These are phyloP conservation scores for Cottoperca gobio DNA, from an alignment of 2,797 vertebrate genomes.

Conservation along the genomic window DNA sequence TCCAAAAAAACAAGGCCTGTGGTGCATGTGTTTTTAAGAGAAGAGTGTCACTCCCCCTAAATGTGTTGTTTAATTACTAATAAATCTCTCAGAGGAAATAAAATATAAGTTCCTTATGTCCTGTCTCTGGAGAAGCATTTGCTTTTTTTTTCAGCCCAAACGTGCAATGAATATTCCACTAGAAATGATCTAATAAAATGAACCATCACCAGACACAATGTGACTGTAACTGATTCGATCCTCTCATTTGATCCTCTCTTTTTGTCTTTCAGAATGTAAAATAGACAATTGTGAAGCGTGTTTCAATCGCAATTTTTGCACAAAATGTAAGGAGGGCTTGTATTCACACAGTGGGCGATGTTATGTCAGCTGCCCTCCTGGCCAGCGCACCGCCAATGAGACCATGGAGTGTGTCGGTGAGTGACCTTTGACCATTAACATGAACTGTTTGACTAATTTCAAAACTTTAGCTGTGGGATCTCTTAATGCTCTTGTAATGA, in stretches of 20 bases:
- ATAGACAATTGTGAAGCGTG: constrained; percentile 98
- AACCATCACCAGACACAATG: constrained; percentile 18
- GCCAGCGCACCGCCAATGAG: constrained; percentile 88
- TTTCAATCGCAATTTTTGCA: constrained; percentile 99
- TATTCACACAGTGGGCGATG: constrained; percentile 97
- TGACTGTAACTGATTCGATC: constrained; percentile 30
- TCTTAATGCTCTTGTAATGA: not conserved
- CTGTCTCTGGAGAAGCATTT: constrained; percentile 34
- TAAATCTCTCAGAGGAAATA: constrained; percentile 68
- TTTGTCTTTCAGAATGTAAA: constrained; percentile 93
- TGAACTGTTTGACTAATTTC: not conserved
- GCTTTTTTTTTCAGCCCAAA: constrained; percentile 19
- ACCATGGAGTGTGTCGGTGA: constrained; percentile 97
- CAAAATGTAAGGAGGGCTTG: constrained; percentile 97
- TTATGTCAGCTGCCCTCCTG: constrained; percentile 91
- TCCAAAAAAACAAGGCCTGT: constrained; percentile 51
- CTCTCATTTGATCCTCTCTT: constrained; percentile 51
- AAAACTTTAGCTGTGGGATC: not conserved
- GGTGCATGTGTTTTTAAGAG: constrained; percentile 73
- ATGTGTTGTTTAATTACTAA: constrained; percentile 59
- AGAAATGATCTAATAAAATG: not conserved
- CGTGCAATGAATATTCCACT: constrained; percentile 27
- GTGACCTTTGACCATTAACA: constrained; percentile 59
- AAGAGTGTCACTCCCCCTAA: constrained; percentile 48
- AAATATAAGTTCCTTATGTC: constrained; percentile 38